Base-by-base conservation (phyloP, 2,113 vertebrate species). In the Nanorana parkeri region DNA sequence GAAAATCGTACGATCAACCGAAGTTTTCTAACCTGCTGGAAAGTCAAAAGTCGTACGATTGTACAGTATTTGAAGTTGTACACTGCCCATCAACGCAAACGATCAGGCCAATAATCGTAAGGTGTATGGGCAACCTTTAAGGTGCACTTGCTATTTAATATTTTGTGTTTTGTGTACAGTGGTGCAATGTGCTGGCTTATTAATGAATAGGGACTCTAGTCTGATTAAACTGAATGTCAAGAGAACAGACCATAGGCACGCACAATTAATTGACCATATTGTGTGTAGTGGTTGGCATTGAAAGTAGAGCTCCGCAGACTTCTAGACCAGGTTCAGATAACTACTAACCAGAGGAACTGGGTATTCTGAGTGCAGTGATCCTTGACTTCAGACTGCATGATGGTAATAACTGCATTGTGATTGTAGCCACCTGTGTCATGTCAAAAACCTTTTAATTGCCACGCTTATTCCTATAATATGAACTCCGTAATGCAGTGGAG, bases 371-470 rank as follows among this genome's bases (percentile, higher is more conserved):
- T 74, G 47, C 61, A 81, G 80, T 74, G 80, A 81, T 81, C 80
- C 80, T 16, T 81, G 80, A 81, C 80, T 36, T 61, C 41, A 51
- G 80, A 65, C 54, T 81, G 80, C 28, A 36, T 73, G 80, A 75
- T 81, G 60, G 69, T 67, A 81, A 81, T 74, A 81, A 67, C 47
- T 56, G 58, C 65, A 74, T 56, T 66, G 80, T 81, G 80, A 81
- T 81, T 81, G 74, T 64, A 55, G 69, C 80, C 80, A 81, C 80
- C 80, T 81, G 80, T 81, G 69, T 41, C 69, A 67, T 81, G 80
- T 74, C 79, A 81, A 58, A 74, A 74, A 24, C 41, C 11, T 21
- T 72, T 73, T 74, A 65, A 81, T 65, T 81, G 56, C 68, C 10
- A 13, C 16, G 69, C 69, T 41, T 67, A 54, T 66, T 74, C 69